phyloP scores from a whole-genome alignment of 2,797 vertebrate species.

The Molossus molossus region DNA sequence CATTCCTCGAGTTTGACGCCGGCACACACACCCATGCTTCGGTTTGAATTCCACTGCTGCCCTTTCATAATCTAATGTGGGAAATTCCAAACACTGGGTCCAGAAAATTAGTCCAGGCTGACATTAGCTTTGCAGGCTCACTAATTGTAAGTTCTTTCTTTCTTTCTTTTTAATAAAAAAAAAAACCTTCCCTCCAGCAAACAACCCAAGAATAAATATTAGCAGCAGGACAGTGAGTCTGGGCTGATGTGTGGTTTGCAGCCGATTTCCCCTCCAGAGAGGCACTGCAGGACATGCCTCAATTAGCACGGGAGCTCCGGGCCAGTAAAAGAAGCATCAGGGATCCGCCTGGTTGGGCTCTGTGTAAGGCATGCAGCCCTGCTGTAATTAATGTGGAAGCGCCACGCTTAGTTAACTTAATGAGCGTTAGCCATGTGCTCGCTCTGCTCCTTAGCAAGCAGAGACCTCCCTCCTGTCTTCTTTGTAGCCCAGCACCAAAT shows the following conservation, averaged over 20 bases:
- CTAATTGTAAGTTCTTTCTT: background rate
- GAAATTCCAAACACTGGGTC: background rate
- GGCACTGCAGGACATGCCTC: background rate
- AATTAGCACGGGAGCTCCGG: constrained; percentile 18
- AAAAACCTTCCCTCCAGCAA: background rate
- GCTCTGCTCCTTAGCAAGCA: background rate
- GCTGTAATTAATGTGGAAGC: background rate
- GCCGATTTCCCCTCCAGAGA: background rate
- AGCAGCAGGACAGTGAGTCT: background rate
- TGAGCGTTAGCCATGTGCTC: background rate
- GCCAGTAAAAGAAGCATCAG: background rate
- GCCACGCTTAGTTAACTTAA: background rate
- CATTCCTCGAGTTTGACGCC: background rate
- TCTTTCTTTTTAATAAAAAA: background rate
- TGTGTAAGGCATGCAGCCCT: background rate
- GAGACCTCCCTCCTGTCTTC: background rate
- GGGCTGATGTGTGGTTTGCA: background rate
- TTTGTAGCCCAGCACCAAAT: background rate
- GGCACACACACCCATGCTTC: accelerated
- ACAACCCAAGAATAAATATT: constrained; percentile 66
- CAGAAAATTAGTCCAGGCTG: constrained; percentile 52
- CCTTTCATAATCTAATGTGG: background rate
- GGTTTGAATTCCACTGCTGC: background rate
- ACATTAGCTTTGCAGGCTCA: background rate
- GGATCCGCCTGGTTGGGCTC: background rate